Percentiles rank a stretch among this genome's conserved stretches.
Evolutionary conservation across 2,113 vertebrate genomes (phyloP).

Genomic region (Actenoides lindsayi): DNA sequence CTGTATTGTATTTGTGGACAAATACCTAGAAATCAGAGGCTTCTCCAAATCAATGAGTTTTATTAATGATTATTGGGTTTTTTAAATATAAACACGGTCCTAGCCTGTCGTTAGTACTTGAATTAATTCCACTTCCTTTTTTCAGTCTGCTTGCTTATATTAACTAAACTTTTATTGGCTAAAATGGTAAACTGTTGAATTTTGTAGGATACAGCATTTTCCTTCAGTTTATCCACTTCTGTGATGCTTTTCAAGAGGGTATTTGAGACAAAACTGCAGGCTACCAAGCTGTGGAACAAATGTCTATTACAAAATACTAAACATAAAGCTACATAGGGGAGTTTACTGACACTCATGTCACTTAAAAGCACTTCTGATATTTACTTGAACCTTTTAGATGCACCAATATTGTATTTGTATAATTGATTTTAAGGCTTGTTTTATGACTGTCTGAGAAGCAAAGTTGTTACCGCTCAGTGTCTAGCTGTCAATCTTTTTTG

Average conservation of each 20-base stretch:
- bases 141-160: background rate
- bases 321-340: background rate
- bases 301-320: background rate
- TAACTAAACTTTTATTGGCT: background rate
- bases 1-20: background rate
- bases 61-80: background rate
- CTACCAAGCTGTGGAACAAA: background rate
- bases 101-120: background rate
- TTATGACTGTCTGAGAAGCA: background rate
- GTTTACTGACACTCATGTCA: background rate
- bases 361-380: background rate
- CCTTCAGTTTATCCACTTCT: background rate
- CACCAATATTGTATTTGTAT: background rate
- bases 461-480: background rate
- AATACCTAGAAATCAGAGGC: background rate
- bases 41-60: background rate
- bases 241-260: background rate
- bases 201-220: background rate
- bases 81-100: background rate
- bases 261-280: background rate
- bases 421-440: background rate
- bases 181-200: conserved; percentile 1
- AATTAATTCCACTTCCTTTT: background rate
- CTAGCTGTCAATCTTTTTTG: background rate
- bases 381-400: background rate